A percentile compares a stretch with the other conserved stretches of the same genome.
Evolutionary conservation across 2,113 vertebrate genomes (phyloP).

Genomic region (Nothoprocta pentlandii): DNA sequence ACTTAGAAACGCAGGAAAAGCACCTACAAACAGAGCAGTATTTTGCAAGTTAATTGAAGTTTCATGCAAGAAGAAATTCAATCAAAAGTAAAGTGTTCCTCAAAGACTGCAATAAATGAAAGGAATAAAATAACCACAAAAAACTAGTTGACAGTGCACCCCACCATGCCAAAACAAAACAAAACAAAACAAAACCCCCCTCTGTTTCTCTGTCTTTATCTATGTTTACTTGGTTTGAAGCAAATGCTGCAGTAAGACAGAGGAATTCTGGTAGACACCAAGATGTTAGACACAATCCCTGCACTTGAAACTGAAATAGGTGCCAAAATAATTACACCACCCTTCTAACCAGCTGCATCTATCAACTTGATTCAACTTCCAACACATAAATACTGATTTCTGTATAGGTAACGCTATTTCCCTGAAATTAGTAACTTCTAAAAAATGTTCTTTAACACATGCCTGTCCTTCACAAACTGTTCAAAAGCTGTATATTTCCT

Average conservation of each 20-base stretch:
- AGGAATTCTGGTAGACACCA: neutral
- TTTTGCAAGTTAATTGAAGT: too few relatives aligned
- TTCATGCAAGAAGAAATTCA: neutral
- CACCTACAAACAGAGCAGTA: too few relatives aligned
- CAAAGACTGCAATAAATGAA: neutral
- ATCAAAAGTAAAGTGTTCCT: neutral
- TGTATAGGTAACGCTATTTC: neutral
- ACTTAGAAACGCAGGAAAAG: neutral
- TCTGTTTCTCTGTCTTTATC: neutral
- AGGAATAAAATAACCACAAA: neutral
- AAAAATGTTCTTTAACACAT: neutral
- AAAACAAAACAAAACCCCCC: neutral
- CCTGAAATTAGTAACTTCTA: neutral
- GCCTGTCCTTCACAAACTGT: neutral
- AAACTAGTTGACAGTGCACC: neutral
- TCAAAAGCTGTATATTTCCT: neutral
- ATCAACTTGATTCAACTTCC: neutral
- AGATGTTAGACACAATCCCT: rapidly evolving
- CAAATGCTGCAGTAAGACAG: neutral
- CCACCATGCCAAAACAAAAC: neutral
- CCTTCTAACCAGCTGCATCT: neutral
- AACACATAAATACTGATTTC: neutral
- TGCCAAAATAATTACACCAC: neutral
- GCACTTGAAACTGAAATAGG: neutral
- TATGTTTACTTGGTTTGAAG: neutral